Percentiles rank a stretch among this genome's conserved stretches.
phyloP scores from a whole-genome alignment of 1,140 invertebrate genomes.

The Papilio polyxenes region DNA sequence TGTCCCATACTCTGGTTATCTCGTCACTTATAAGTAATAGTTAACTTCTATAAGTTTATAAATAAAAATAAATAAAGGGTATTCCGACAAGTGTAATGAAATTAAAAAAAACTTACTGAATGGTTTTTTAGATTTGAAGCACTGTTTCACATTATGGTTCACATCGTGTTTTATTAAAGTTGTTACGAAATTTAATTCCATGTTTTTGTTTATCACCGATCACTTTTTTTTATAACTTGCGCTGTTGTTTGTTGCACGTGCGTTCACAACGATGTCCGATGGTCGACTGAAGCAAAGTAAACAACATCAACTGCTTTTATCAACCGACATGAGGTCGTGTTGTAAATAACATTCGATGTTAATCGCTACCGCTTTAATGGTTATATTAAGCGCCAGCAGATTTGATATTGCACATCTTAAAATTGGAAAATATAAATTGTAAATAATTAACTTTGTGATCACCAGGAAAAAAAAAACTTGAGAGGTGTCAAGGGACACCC shows the following conservation, averaged over 20 bases:
- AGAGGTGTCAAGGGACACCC: too few species aligned
- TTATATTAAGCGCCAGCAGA: conserved; percentile 2
- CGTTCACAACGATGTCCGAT: conserved; percentile 46
- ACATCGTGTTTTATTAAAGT: conserved; percentile 77
- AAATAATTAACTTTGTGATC: not conserved
- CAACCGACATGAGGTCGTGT: conserved; percentile 53
- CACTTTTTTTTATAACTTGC: conserved; percentile 36
- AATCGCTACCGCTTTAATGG: conserved; percentile 46
- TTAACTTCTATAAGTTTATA: not conserved
- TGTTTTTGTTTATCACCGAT: conserved; percentile 51
- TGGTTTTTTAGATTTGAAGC: conserved; percentile 75
- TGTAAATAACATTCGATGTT: conserved; percentile 51
- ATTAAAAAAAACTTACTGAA: conserved; percentile 68
- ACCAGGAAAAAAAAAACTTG: too few species aligned
- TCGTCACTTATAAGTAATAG: not conserved
- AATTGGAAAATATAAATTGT: not conserved
- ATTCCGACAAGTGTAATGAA: conserved; percentile 50
- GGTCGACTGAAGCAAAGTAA: conserved; percentile 64
- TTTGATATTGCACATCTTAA: conserved; percentile 4
- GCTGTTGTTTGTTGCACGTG: conserved; percentile 39
- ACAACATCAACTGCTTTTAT: conserved; percentile 65
- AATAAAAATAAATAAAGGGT: conserved; percentile 13
- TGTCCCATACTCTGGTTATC: not conserved
- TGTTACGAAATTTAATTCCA: conserved; percentile 74
- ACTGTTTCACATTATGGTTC: conserved; percentile 78